Base-by-base conservation (phyloP, 1,140 invertebrate species). In the Arion vulgaris region DNA sequence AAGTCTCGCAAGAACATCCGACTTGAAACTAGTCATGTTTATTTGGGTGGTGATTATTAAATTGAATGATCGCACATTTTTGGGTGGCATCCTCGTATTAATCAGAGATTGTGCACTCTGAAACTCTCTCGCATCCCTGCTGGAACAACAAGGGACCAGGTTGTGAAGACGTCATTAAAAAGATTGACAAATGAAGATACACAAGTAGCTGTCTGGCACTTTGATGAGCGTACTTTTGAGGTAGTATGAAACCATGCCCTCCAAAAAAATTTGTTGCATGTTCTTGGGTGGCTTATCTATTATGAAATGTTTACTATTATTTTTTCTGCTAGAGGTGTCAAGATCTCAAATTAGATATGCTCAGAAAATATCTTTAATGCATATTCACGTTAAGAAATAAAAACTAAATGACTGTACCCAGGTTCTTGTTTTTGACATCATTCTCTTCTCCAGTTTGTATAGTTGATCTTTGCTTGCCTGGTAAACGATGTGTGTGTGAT, bases 41-140 rank as follows among this genome's bases (percentile, higher is more conserved):
- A 66, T 66, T 66, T 66, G 62, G 4, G n/a, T 28, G n/a, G n/a
- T 66, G 62, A 66, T 66, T 66, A 66, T 66, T 66, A 66, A 66
- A 66, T 66, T 66, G 62, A 66, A 66, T 66, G 62, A 66, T 66
- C n/a, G 32, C 62, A 66, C 62, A 66, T 66, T 66, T 34, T 32
- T 11, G 62, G n/a, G 28, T 13, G 28, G 62, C 62, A 32, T 28
- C 62, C n/a, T 2, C 0, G 62, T 66, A 66, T 66, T 66, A 66
- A 66, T 66, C 62, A 32, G n/a, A 28, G 28, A 32, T 28, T 66
- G 57, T 23, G 62, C 62, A 66, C 62, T 66, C 62, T 5, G n/a
- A 28, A 66, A 66, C 62, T 32, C 62, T 11, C 62, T 23, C 17
- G 53, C 53, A 23, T 23, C 53, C 53, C 15, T 2, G 62, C 28